Base-by-base conservation (phyloP, 2,888 invertebrate genomes). In the Dynastes grantii region DNA sequence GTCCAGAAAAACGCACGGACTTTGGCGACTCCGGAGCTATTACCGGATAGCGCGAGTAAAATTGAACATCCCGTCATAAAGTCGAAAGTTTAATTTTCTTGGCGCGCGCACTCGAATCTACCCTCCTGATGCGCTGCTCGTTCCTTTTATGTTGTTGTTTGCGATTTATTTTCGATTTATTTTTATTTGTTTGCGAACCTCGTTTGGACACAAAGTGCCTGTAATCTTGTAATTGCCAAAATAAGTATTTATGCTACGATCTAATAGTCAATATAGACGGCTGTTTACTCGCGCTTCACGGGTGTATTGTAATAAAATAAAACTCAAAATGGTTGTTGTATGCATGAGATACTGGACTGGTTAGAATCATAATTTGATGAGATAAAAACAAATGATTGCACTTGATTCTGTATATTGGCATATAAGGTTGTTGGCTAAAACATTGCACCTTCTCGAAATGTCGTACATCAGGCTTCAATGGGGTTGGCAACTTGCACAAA, bases 51-150 rank as follows among this genome's bases (percentile, higher is more conserved):
- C 27, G 37, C 76, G 67, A 76, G 67, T 76, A 49, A 65, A 67
- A 76, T 76, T 67, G 76, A 53, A 76, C 76, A 53, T 76, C 67
- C 67, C 76, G 76, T 76, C 76, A 73, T 73, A 73, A 73, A 73
- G 73, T 73, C 73, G 73, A 73, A 73, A 73, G 73, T 73, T 73
- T 73, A 73, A 73, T 73, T 73, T 73, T 40, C 32, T 73, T 73
- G 58, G 58, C 45, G 58, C 22, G 58, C 11, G 32, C 58, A 61
- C 73, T 58, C 37, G 58, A 73, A 61, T 73, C 16, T 22, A 73
- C 32, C n/a, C 22, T n/a, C 11, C 45, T 11, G 45, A 8, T 45
- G 32, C 11, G 55, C 22, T 58, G 8, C 5, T 3, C 2, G 55
- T 58, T 16, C 58, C 9, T 29, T 73, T 73, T 73, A 73, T 73